A percentile compares a stretch with the other conserved stretches of the same genome.
Evolutionary conservation across 2,888 invertebrate species (phyloP).

Genomic region (Polyploca ridens): DNA sequence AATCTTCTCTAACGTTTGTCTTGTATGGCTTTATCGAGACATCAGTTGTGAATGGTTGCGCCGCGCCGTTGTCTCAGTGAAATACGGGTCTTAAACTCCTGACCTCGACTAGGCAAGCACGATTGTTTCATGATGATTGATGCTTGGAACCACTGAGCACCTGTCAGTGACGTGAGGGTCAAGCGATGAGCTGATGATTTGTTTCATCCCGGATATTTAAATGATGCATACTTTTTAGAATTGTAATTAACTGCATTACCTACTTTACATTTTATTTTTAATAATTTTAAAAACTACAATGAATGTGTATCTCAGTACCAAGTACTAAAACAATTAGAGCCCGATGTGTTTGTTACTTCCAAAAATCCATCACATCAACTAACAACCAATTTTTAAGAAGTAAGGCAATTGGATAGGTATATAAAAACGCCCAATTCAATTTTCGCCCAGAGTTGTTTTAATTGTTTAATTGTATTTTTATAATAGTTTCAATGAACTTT

Average conservation of each 20-base stretch:
- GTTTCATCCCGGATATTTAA: conserved; percentile 4
- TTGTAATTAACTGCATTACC: no score
- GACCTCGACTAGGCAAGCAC: conserved; percentile 41
- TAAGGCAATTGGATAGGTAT: not conserved
- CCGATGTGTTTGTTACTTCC: no score
- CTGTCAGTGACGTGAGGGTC: conserved; percentile 42
- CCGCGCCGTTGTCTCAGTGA: not conserved
- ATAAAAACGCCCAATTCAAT: not conserved
- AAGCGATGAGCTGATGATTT: conserved; percentile 28
- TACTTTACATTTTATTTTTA: no score
- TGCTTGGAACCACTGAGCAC: conserved; percentile 54
- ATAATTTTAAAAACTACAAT: no score
- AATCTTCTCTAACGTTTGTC: not conserved
- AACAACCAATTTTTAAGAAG: conserved; percentile 1
- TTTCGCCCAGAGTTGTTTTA: no score
- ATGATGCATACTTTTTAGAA: not conserved
- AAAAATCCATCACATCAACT: not conserved
- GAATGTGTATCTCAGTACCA: no score
- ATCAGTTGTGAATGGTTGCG: not conserved
- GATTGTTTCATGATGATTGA: conserved; percentile 65
- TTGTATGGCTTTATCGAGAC: not conserved
- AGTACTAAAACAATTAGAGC: no score
- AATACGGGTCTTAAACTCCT: conserved; percentile 31
- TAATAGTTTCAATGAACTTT: no score
- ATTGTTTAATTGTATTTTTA: no score